Percentiles rank a stretch among this genome's conserved stretches.
Evolutionary conservation across 1,140 invertebrate species (phyloP).

Genomic region (Apis cerana): DNA sequence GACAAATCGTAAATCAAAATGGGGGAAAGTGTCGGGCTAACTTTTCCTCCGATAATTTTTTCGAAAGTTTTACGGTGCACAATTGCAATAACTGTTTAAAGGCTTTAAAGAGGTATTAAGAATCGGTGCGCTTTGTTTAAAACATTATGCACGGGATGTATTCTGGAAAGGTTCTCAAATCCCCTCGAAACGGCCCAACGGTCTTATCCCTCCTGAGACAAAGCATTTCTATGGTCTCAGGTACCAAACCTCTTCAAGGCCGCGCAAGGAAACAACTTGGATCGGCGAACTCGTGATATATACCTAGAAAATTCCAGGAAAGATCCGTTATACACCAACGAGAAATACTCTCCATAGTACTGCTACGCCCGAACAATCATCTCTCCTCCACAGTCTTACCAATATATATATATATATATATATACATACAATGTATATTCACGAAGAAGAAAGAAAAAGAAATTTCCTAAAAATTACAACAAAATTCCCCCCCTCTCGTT

Average conservation of each 20-base stretch:
- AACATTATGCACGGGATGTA: no score
- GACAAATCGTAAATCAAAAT: no score
- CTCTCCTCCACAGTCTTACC: not conserved
- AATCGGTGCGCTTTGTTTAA: no score
- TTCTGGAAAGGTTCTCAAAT: not conserved
- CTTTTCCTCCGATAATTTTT: no score
- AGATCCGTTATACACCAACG: not conserved
- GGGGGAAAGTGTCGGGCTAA: no score
- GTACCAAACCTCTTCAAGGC: not conserved
- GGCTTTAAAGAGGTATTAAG: no score
- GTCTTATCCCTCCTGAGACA: conserved; percentile 20
- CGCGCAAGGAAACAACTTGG: not conserved
- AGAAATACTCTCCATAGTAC: not conserved
- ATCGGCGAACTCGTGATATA: not conserved
- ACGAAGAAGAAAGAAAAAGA: no score
- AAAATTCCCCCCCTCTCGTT: no score
- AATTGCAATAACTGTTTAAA: no score
- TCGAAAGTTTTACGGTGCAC: no score
- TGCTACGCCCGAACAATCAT: not conserved
- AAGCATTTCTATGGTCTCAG: conserved; percentile 1
- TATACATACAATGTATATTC: no score
- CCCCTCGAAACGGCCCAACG: not conserved
- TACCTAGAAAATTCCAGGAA: conserved; percentile 14
- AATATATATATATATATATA: no score
- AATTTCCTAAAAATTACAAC: not conserved